Base-by-base conservation (phyloP, 1,140 invertebrate species). In the Drosophila obscura region DNA sequence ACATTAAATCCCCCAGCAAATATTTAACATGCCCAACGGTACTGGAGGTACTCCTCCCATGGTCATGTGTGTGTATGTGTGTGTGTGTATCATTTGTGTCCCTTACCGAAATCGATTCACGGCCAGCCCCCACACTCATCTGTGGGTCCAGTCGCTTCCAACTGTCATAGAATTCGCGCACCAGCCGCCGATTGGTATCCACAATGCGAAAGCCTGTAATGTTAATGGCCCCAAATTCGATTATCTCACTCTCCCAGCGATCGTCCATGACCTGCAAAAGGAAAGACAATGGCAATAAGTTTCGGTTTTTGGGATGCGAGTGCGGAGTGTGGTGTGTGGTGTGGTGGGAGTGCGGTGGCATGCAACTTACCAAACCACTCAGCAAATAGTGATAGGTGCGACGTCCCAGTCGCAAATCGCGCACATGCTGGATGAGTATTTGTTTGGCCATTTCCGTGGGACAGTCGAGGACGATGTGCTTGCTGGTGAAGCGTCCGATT, bases 121-220 rank as follows among this genome's bases (percentile, higher is more conserved):
- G 94, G 56, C 95, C 94, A 72, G 94, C 94, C 43, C 94, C 95
- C 60, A 93, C 94, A 22, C 93, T 93, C 83, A 93, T 93, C n/a
- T 93, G 92, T 46, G 94, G 94, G 92, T 95, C 96, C 90, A 94
- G 94, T 75, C 94, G 94, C 91, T 94, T 94, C 96, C 96, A 97
- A 64, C 94, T 94, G 74, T 96, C 95, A 68, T 97, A 93, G 93
- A 98, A 98, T 43, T 97, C 95, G 85, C 95, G 95, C 45, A 98
- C 96, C 73, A 95, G 94, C 74, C 94, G 94, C 79, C 96, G 94
- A 50, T 94, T 94, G 52, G 93, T 94, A 92, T 98, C 96, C n/a
- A 98, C 94, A 78, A 99, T 96, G 66, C 97, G 94, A 93, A 99
- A 99, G 28, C 98, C 98, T 1, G 98, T 99, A 75, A 99, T 97